A percentile compares a stretch with the other conserved stretches of the same genome.
These are phyloP conservation scores for Solen grandis DNA, from an alignment of 1,140 invertebrate genomes.

Conservation along the genomic window DNA sequence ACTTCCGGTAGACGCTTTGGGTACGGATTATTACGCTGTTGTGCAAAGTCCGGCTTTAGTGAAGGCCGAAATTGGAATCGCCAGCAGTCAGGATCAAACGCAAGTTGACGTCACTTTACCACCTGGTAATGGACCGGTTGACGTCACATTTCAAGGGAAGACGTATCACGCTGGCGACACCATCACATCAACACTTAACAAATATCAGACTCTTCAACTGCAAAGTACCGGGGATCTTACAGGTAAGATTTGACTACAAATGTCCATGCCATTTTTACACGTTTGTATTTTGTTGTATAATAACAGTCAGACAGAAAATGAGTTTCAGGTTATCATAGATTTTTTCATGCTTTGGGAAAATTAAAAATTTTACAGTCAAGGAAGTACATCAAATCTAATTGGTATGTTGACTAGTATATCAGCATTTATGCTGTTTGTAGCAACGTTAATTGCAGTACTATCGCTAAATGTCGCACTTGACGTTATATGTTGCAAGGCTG, in stretches of 20 bases:
- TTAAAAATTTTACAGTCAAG: too few species aligned
- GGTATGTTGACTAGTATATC: too few species aligned
- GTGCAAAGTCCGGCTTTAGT: conserved; percentile 14
- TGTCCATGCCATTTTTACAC: too few species aligned
- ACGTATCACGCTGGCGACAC: conserved; percentile 52
- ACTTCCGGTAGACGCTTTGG: conserved; percentile 50
- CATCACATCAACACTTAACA: conserved; percentile 38
- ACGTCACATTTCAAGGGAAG: conserved; percentile 44
- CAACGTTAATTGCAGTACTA: too few species aligned
- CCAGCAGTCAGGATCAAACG: conserved; percentile 23
- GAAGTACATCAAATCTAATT: too few species aligned
- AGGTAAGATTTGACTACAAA: conserved; percentile 10
- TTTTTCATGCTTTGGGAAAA: too few species aligned
- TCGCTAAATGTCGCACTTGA: too few species aligned
- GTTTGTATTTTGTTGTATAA: too few species aligned
- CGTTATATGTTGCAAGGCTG: too few species aligned
- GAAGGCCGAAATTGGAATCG: conserved; percentile 37
- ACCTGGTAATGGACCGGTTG: background rate
- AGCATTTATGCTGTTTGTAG: too few species aligned
- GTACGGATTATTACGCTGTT: conserved; percentile 52
- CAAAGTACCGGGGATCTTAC: conserved; percentile 46
- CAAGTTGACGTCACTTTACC: conserved; percentile 33
- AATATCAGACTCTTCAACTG: conserved; percentile 56
- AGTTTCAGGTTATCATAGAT: too few species aligned
- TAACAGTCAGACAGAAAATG: too few species aligned